A percentile compares a stretch with the other conserved stretches of the same genome.
Conservation (phyloP, 1,140 invertebrate species). For the Acyrthosiphon pisum region DNA sequence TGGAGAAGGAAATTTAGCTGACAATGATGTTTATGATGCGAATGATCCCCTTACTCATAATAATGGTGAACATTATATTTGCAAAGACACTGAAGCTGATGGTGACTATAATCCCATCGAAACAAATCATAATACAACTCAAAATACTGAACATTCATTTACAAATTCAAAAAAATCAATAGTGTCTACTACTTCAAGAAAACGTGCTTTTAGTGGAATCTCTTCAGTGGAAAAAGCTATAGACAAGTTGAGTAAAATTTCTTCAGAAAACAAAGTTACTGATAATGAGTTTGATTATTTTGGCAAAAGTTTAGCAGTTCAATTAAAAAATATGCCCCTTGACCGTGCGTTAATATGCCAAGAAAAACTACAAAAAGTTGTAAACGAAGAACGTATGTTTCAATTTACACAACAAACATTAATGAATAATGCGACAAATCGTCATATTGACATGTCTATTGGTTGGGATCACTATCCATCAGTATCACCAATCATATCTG, state of each 20-base stretch:
- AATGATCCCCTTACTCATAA: too few species aligned
- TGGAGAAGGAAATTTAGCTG: too few species aligned
- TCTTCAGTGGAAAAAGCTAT: neutral
- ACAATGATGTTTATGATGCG: too few species aligned
- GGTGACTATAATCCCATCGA: neutral
- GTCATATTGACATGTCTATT: neutral
- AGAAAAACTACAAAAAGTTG: neutral
- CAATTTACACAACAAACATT: slow-evolving; percentile 8
- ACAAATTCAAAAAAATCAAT: neutral
- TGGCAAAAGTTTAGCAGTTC: neutral
- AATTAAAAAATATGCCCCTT: neutral
- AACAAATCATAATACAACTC: neutral
- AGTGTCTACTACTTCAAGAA: neutral
- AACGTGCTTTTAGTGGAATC: neutral
- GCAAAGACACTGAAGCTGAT: slow-evolving; percentile 58
- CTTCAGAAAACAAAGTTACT: slow-evolving; percentile 4
- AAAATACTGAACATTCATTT: neutral
- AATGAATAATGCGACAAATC: neutral
- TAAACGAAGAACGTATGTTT: neutral
- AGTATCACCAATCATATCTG: neutral
- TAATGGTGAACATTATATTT: too few species aligned
- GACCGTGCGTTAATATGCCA: neutral
- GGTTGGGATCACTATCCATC: neutral
- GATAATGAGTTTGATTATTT: slow-evolving; percentile 3
- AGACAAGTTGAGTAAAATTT: neutral